Evolutionary conservation across 2,888 invertebrate species (phyloP).

Genomic region (Poecilus cupreus): DNA sequence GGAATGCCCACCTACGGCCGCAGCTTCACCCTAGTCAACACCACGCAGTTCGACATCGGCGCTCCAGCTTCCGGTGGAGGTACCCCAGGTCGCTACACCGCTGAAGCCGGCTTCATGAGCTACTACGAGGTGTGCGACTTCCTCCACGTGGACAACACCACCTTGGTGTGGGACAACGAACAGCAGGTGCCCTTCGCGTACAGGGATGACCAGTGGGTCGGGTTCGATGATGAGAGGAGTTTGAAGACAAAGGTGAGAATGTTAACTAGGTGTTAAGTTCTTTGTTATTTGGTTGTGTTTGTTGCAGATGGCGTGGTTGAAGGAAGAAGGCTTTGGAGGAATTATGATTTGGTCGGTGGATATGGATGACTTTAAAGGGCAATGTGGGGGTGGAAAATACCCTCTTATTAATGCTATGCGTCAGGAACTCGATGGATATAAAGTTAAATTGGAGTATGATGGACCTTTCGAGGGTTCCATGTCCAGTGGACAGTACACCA

Average conservation of each 20-base stretch:
- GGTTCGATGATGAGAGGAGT: slow-evolving; percentile 94
- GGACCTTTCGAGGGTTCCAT: slow-evolving; percentile 88
- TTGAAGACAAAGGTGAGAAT: slow-evolving; percentile 90
- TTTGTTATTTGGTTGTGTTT: slow-evolving; percentile 46
- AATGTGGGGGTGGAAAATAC: slow-evolving; percentile 92
- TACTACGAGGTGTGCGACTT: slow-evolving; percentile 97
- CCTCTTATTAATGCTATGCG: slow-evolving; percentile 91
- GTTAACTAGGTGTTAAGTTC: too few relatives aligned
- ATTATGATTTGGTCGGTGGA: slow-evolving; percentile 98
- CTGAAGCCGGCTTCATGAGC: slow-evolving; percentile 95
- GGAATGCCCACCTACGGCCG: slow-evolving; percentile 97
- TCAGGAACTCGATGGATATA: slow-evolving; percentile 88
- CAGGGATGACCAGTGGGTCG: slow-evolving; percentile 93
- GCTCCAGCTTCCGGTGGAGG: slow-evolving; percentile 94
- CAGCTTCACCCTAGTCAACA: slow-evolving; percentile 90
- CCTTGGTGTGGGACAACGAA: slow-evolving; percentile 95
- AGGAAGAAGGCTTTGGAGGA: slow-evolving; percentile 95
- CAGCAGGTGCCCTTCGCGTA: slow-evolving; percentile 97
- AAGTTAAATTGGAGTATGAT: slow-evolving; percentile 87
- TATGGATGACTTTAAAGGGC: slow-evolving; percentile 95
- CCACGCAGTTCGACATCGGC: slow-evolving; percentile 92
- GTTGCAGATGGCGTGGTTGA: slow-evolving; percentile 93
- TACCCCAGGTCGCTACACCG: slow-evolving; percentile 89
- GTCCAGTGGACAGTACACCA: slow-evolving; percentile 86
- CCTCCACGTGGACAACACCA: slow-evolving; percentile 91